Evolutionary conservation across 2,888 invertebrate genomes (phyloP).

Genomic region (Adela reaumurella): DNA sequence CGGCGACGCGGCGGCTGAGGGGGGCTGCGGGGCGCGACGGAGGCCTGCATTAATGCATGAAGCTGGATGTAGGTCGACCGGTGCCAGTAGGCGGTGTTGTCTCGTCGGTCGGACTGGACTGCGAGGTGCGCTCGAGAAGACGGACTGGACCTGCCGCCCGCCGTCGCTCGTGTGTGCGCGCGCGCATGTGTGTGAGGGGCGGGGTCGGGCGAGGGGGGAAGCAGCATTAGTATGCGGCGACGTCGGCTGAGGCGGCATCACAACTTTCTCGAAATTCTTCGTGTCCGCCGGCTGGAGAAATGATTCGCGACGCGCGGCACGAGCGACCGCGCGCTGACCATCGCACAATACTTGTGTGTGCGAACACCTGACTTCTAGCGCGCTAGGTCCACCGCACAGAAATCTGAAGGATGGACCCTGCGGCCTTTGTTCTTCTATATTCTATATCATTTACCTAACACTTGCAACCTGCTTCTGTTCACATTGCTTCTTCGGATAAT

Average conservation of each 20-base stretch:
- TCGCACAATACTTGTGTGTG: too few relatives aligned
- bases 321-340: neutral
- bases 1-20: too few relatives aligned
- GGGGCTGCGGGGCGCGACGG: too few relatives aligned
- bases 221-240: conserved; percentile 46
- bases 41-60: neutral
- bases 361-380: too few relatives aligned
- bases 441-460: too few relatives aligned
- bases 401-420: too few relatives aligned
- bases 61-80: neutral
- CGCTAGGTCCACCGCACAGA: neutral
- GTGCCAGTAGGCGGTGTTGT: neutral
- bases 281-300: conserved; percentile 43
- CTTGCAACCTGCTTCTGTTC: too few relatives aligned
- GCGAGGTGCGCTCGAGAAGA: conserved; percentile 16
- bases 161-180: too few relatives aligned
- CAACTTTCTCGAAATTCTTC: conserved; percentile 56
- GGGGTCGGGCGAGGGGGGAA: conserved; percentile 21
- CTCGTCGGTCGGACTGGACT: neutral
- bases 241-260: conserved; percentile 26
- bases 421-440: too few relatives aligned
- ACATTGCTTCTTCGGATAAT: too few relatives aligned
- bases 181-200: conserved; percentile 9
- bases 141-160: conserved; percentile 7
- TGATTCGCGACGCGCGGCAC: conserved; percentile 26